A percentile compares a stretch with the other conserved stretches of the same genome.
Conservation (phyloP, 2,888 invertebrate genomes). For the Perdita meconis region DNA sequence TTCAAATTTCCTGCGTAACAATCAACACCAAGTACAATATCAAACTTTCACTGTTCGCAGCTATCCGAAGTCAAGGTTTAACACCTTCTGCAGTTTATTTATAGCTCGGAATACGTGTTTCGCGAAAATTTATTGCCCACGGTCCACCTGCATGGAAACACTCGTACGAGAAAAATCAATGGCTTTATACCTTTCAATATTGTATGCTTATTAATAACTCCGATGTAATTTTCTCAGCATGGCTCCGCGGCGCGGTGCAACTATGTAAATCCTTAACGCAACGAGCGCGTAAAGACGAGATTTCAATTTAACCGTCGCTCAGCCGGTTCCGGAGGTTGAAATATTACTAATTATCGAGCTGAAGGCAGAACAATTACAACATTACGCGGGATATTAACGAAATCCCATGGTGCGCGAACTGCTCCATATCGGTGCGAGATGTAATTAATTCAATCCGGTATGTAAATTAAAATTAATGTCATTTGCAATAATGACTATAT, state of each 20-base stretch:
- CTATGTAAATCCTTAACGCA: slow-evolving; percentile 28
- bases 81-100: slow-evolving; percentile 34
- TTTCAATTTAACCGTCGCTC: slow-evolving; percentile 47
- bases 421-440: slow-evolving; percentile 13
- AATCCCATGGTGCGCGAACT: not conserved
- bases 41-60: not conserved
- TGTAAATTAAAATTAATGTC: slow-evolving; percentile 4
- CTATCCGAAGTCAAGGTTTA: not conserved
- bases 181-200: slow-evolving; percentile 24
- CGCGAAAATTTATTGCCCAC: slow-evolving; percentile 29
- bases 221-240: slow-evolving; percentile 54
- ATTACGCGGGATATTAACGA: slow-evolving; percentile 26
- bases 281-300: slow-evolving; percentile 16
- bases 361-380: slow-evolving; percentile 15
- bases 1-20: not conserved
- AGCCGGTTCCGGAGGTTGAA: slow-evolving; percentile 33
- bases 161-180: slow-evolving; percentile 29
- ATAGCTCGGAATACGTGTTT: not conserved
- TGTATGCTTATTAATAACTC: slow-evolving; percentile 49
- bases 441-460: slow-evolving; percentile 6
- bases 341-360: slow-evolving; percentile 13
- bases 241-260: slow-evolving; percentile 34
- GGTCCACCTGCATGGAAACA: slow-evolving; percentile 24
- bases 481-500: not conserved
- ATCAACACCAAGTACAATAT: not conserved